Conservation (phyloP, 2,113 vertebrate species). For the Chaetodon auriga region DNA sequence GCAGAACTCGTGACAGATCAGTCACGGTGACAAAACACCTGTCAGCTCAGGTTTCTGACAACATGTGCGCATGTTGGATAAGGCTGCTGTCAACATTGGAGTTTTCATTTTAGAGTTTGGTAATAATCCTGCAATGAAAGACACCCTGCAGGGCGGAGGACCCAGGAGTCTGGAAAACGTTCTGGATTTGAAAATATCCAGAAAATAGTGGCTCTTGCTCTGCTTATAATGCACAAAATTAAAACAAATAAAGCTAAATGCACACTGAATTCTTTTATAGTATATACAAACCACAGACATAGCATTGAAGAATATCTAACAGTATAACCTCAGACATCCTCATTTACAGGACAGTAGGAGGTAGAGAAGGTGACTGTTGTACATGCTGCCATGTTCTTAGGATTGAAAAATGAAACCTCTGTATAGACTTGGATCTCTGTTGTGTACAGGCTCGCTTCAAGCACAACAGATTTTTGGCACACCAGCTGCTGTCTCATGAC, state of each 20-base stretch:
- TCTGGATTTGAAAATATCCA: background rate
- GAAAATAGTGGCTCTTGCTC: too few relatives aligned
- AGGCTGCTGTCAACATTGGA: background rate
- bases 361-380: background rate
- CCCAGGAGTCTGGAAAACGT: background rate
- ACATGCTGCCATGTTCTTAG: background rate
- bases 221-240: background rate
- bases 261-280: background rate
- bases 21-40: slow-evolving; percentile 3
- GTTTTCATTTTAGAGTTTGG: background rate
- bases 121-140: background rate
- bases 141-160: background rate
- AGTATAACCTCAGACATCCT: background rate
- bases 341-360: background rate
- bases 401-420: background rate
- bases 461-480: background rate
- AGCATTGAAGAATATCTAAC: background rate
- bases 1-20: background rate
- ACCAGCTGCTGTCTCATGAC: slow-evolving; percentile 9
- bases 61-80: background rate
- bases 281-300: background rate
- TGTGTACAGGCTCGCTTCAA: slow-evolving; percentile 10
- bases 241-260: background rate
- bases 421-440: background rate
- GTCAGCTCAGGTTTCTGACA: slow-evolving; percentile 34